Evolutionary conservation across 2,113 vertebrate species (phyloP), one percentile per base, ranked within the genome.

Genomic region (Macrotis lagotis): DNA sequence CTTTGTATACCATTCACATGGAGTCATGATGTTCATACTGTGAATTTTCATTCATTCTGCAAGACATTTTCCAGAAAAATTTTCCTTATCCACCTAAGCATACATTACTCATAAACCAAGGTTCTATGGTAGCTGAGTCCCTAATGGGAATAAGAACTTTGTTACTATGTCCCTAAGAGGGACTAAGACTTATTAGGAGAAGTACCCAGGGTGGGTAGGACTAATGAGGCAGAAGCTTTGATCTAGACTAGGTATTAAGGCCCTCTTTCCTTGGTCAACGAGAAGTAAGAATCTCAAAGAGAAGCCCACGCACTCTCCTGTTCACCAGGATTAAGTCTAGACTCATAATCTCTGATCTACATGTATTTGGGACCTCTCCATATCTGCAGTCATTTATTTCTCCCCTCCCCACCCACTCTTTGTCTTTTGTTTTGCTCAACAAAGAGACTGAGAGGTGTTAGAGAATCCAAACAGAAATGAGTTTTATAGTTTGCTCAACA

Each of bases 221-320:
- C 50, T 66, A 31, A 91, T 44, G 28, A 74, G 22, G 91, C 14
- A 74, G 37, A 74, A 74, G 31, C 66, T 6, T 74, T n/a, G 6
- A 74, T 74, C 66, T 37, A 28, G 37, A 25, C 25, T 74, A n/a
- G 37, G n/a, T 74, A 47, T 59, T 93, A 31, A 92, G 49, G 50
- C 48, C n/a, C n/a, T 50, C 74, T 90, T 91, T 95, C 95, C 93
- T 66, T 90, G 3, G 89, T n/a, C 44, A 92, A 49, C 50, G n/a
- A 48, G 51, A 51, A 83, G 50, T 28, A n/a, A n/a, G n/a, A n/a
- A 44, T 93, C n/a, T n/a, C 48, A 95, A 97, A 89, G 97, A 97
- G 22, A 97, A 97, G 22, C 55, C 98, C 37, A 97, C 97, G 9
- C 96, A 88, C 52, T 19, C 97, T 97, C 91, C 51, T 88, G 19